phyloP scores from a whole-genome alignment of 2,797 vertebrate genomes.

The Channa striata region DNA sequence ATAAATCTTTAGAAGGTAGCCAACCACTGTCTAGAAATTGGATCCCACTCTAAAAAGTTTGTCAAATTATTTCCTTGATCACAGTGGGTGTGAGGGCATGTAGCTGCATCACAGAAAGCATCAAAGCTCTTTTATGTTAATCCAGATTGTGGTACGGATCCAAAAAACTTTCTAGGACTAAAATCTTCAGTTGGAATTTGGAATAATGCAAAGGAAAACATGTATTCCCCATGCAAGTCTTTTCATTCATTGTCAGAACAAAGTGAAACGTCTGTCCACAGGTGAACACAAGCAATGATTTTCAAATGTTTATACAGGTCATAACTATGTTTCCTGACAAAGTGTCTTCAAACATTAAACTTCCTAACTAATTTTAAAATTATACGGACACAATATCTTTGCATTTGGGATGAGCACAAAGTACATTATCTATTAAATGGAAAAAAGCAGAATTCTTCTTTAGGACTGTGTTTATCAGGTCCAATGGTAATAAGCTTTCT shows the following conservation, averaged over 20 bases:
- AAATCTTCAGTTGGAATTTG: slow-evolving; percentile 27
- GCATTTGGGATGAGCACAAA: not conserved
- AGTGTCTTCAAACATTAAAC: slow-evolving; percentile 16
- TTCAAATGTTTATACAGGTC: slow-evolving; percentile 9
- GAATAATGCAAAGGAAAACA: slow-evolving; percentile 20
- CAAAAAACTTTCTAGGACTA: slow-evolving; percentile 22
- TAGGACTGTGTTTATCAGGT: slow-evolving; percentile 15
- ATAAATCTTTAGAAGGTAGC: slow-evolving; percentile 18
- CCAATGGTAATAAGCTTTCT: slow-evolving; percentile 11
- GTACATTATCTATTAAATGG: slow-evolving; percentile 1
- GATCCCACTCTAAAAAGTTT: slow-evolving; percentile 16
- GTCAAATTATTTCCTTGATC: slow-evolving; percentile 20
- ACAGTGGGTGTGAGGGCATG: slow-evolving; percentile 6
- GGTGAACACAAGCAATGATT: too few species aligned
- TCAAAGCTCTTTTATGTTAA: slow-evolving; percentile 28
- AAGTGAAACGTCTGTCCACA: not conserved
- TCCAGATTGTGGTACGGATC: slow-evolving; percentile 40
- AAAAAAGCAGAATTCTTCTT: slow-evolving; percentile 21
- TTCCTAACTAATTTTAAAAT: too few species aligned
- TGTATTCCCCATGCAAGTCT: slow-evolving; percentile 10
- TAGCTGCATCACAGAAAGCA: not conserved
- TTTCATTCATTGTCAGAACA: not conserved
- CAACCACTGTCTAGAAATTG: slow-evolving; percentile 4
- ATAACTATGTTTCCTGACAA: slow-evolving; percentile 3
- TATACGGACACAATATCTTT: slow-evolving; percentile 4